phyloP scores from a whole-genome alignment of 2,888 invertebrate species.

The Hofmannophila pseudospretella region DNA sequence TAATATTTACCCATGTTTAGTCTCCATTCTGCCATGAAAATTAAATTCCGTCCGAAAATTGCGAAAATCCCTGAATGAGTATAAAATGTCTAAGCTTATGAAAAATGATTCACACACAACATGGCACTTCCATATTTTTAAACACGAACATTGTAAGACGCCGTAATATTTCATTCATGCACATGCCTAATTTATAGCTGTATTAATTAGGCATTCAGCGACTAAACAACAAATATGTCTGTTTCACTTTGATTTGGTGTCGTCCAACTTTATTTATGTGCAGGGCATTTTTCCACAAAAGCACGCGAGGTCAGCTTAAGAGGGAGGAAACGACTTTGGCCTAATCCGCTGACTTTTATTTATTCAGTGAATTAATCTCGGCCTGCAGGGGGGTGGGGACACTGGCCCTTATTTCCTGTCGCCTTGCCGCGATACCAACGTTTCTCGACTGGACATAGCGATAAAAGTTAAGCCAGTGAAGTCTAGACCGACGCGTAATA shows the following conservation, averaged over 20 bases:
- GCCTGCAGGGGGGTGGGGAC: constrained; percentile 53
- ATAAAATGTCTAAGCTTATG: background rate
- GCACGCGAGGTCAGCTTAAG: constrained; percentile 75
- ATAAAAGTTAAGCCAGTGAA: constrained; percentile 42
- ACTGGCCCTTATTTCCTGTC: constrained; percentile 63
- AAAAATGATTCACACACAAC: background rate
- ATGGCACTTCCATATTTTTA: too few species aligned
- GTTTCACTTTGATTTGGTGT: constrained; percentile 59
- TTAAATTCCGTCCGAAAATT: background rate
- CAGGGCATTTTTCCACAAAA: constrained; percentile 70
- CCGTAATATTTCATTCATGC: background rate
- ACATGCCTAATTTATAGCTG: constrained; percentile 4
- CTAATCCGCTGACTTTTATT: constrained; percentile 79
- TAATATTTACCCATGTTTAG: too few species aligned
- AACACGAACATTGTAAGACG: background rate
- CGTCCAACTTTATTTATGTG: constrained; percentile 67
- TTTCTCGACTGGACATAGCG: constrained; percentile 53
- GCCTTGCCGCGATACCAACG: constrained; percentile 42
- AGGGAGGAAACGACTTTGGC: constrained; percentile 74
- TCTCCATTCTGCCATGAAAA: too few species aligned
- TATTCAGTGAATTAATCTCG: constrained; percentile 78
- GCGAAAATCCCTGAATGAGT: background rate
- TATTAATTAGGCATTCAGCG: constrained; percentile 11
- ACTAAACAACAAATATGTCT: constrained; percentile 30
- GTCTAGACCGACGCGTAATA: constrained; percentile 13